Conservation (phyloP, 2,113 vertebrate genomes). For the Zapornia atra region DNA sequence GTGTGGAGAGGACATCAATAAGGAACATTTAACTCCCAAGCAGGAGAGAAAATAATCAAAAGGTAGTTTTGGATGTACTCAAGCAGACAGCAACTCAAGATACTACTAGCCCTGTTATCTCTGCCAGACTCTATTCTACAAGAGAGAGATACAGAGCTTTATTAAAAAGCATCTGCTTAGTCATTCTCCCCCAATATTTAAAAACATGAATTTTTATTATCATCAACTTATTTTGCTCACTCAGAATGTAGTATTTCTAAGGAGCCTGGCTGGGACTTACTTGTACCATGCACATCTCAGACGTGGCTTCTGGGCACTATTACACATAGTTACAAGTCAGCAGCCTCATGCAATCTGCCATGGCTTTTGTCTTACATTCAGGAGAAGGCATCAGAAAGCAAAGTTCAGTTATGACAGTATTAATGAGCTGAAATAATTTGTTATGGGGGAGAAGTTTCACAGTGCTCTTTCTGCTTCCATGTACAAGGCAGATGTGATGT, state of each 20-base stretch:
- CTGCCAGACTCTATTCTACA: not conserved
- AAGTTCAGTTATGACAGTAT: not conserved
- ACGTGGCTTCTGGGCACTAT: not conserved
- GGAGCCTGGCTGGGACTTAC: not conserved
- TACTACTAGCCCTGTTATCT: not conserved
- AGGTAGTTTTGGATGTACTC: not conserved
- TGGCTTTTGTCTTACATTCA: not conserved
- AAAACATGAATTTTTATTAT: not conserved
- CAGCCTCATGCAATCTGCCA: not conserved
- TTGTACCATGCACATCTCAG: not conserved
- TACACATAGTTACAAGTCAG: not conserved
- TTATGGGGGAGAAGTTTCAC: not conserved
- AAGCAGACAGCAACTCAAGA: not conserved
- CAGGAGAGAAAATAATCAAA: not conserved
- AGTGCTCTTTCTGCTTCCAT: not conserved
- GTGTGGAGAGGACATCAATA: not conserved
- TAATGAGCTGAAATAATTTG: not conserved
- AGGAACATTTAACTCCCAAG: not conserved
- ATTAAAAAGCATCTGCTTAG: not conserved
- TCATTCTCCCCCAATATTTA: rapidly evolving
- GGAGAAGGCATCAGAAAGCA: not conserved
- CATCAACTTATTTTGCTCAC: not conserved
- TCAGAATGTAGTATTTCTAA: not conserved
- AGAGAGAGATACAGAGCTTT: not conserved
- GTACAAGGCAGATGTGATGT: not conserved